Evolutionary conservation across 92 coral and sea anemone species (phyloP), one percentile per base, ranked within the genome.

Genomic region (Blastomussa wellsi): DNA sequence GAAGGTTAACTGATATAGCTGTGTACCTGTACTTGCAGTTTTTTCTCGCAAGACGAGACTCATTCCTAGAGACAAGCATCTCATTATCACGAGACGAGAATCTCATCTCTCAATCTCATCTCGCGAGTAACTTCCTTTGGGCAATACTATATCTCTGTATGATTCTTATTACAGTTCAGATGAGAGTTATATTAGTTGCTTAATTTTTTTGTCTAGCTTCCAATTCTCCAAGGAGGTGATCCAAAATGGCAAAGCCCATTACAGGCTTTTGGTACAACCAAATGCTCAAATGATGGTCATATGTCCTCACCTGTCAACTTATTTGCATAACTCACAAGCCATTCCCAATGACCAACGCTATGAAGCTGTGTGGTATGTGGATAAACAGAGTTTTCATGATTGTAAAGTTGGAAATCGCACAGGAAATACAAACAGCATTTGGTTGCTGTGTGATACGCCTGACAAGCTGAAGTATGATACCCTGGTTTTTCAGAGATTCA

Each of bases 331-430:
- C 14, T 79, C 42, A n/a, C 79, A 86, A 39, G 87, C 76, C 33
- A 74, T 90, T 62, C 87, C 82, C 6, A 36, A 28, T 70, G 91
- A 90, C 55, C 75, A 86, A 75, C 79, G 89, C 47, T 93, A 78
- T 66, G 96, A 93, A 55, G 89, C 83, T 48, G 39, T 93, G 42
- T 93, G 96, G 96, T 73, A 88, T 29, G 96, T 93, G 59, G 92
- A 79, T 86, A 89, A 91, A 52, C 62, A 89, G 15, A 89, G 90
- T 13, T 93, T 72, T 77, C 81, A 82, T 67, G 76, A 89, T 16
- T 93, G 96, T 42, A 69, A 85, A 49, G 96, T 92, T 32, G 90
- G 87, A 39, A 42, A 68, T 51, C 76, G 84, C 29, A 80, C 42
- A 64, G 22, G 26, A 9, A 12, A 62, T n/a, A 17, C 82, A 75